Base-by-base conservation (phyloP, 2,888 invertebrate species). In the Amphiduros pacificus region DNA sequence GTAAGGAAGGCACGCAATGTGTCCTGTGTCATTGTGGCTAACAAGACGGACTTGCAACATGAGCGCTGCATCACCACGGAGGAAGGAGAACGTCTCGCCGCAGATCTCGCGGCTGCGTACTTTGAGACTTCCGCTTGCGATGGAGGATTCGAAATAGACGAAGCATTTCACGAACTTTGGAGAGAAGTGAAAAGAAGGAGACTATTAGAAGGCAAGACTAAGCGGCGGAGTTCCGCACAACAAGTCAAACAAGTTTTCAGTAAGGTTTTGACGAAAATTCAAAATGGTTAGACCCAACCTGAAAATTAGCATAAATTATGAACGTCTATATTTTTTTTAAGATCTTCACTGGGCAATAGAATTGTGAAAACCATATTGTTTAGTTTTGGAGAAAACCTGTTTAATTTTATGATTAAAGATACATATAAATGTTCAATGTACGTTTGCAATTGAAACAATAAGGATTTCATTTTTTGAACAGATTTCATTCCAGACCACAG, bases 61-160 rank as follows among this genome's bases (percentile, higher is more conserved):
- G 76, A 77, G 65, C 66, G 79, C 22, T 61, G 70, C 50, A 75
- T 80, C 2, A 70, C 67, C 4, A 60, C 64, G 4, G 66, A 63
- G 2, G 79, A 80, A 60, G 80, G 79, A 6, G 76, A 78, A 62
- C 66, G 69, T 1, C 51, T 77, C 32, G 78, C 80, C 1, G 66
- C 71, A 3, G 77, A 79, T 27, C 71, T 77, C 73, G 76, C 77
- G 41, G 76, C 77, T 63, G 77, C 77, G 0, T 80, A 78, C 66
- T 78, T 73, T 66, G 80, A 80, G 61, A 81, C 74, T 24, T 79
- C 77, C 27, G 81, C 80, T 28, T 75, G 77, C 62, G 80, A 81
- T 57, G 80, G 79, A 2, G 74, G 77, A n/a, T 69, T 71, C 2
- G 76, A 77, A 57, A 78, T 81, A n/a, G 60, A 70, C 5, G 80